Evolutionary conservation across 2,797 vertebrate genomes (phyloP).

Genomic region (Xiphorhynchus erythropygius): DNA sequence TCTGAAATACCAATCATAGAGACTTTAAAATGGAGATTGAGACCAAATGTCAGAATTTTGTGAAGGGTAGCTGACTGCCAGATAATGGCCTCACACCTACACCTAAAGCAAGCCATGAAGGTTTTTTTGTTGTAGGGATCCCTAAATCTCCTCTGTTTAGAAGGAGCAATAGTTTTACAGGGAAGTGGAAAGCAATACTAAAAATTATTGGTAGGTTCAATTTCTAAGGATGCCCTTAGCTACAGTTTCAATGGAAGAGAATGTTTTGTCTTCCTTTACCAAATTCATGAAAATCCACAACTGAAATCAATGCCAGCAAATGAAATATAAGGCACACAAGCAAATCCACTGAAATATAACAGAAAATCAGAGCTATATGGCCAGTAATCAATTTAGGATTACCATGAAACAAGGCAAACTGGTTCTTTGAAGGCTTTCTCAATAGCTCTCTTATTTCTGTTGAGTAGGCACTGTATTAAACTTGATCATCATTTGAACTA

Average conservation of each 20-base stretch:
- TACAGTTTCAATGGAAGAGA: neutral
- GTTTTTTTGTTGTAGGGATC: neutral
- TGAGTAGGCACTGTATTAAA: slow-evolving; percentile 28
- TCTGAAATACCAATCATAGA: neutral
- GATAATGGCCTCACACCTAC: neutral
- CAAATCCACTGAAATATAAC: neutral
- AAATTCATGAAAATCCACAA: slow-evolving; percentile 3
- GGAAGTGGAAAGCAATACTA: neutral
- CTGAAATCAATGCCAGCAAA: neutral
- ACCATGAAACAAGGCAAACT: neutral
- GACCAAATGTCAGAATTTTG: neutral
- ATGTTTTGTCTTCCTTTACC: neutral
- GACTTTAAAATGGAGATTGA: neutral
- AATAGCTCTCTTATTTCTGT: neutral
- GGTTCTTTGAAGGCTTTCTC: neutral
- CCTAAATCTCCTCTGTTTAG: neutral
- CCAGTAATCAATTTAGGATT: neutral
- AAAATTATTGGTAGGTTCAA: neutral
- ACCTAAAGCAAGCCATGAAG: neutral
- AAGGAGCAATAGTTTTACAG: neutral
- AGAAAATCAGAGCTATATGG: neutral
- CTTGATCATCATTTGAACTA: slow-evolving; percentile 30
- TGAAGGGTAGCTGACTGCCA: neutral
- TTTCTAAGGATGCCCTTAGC: neutral
- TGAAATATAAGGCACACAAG: neutral